Percentiles rank a stretch among this genome's conserved stretches.
Conservation (phyloP, 2,797 vertebrate genomes). For the Sylvilagus floridanus region DNA sequence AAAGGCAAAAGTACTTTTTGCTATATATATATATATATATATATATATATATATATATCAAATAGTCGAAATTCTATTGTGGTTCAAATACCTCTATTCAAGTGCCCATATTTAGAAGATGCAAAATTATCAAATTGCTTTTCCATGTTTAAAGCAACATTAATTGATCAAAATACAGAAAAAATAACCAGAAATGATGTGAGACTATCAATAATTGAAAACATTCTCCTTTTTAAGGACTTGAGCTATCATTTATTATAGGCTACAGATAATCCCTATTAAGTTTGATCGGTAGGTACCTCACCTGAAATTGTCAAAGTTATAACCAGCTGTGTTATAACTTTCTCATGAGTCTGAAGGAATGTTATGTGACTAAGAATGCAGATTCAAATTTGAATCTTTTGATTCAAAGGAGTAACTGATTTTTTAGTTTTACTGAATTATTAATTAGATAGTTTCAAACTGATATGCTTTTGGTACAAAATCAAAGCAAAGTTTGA, state of each 20-base stretch:
- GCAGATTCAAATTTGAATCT: background rate
- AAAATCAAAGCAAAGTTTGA: no score
- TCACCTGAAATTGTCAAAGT: background rate
- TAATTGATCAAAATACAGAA: background rate
- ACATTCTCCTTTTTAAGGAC: background rate
- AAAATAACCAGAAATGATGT: background rate
- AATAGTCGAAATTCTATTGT: conserved; percentile 8
- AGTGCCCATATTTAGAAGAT: background rate
- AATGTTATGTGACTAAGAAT: background rate
- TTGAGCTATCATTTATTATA: background rate
- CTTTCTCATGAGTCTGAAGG: background rate
- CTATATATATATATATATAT: no score
- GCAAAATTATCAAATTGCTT: conserved; percentile 3
- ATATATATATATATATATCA: background rate
- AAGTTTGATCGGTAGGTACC: background rate
- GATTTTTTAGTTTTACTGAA: no score
- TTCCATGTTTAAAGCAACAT: conserved; percentile 14
- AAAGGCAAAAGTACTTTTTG: background rate
- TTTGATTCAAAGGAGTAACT: background rate
- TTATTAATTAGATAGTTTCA: no score
- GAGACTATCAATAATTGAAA: conserved; percentile 15
- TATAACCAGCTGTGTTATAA: background rate
- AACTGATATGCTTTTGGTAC: no score
- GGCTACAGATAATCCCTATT: background rate
- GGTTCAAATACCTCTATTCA: background rate